These are phyloP conservation scores for Raphicerus campestris DNA, from an alignment of 2,113 vertebrate genomes.

Conservation along the genomic window DNA sequence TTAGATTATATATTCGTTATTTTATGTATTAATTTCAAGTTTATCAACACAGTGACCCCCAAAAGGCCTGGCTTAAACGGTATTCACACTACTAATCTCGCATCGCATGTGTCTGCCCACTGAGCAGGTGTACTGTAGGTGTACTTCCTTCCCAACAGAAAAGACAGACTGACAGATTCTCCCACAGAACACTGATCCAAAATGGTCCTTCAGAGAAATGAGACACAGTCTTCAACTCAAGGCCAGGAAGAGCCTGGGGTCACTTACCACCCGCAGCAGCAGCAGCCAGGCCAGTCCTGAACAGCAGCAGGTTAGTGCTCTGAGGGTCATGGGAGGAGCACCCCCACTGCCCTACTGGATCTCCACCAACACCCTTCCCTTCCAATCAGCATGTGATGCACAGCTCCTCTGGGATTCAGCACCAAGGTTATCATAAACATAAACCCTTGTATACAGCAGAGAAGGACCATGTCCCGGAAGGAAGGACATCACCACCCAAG, in stretches of 20 bases:
- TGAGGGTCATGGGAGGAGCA: not conserved
- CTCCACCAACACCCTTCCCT: not conserved
- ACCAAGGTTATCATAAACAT: not conserved
- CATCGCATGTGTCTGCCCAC: not conserved
- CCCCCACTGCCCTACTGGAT: accelerated
- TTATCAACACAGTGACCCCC: not conserved
- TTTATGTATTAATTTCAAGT: constrained; percentile 14
- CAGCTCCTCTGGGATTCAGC: not conserved
- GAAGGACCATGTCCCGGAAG: not conserved
- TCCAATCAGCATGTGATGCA: not conserved
- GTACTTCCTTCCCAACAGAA: not conserved
- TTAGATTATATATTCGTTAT: not conserved
- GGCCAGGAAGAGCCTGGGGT: not conserved
- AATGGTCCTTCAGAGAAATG: not conserved
- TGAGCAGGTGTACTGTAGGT: not conserved
- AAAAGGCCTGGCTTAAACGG: not conserved
- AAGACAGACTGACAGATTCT: not conserved
- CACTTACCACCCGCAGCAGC: no score
- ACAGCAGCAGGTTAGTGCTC: not conserved
- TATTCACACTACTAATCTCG: not conserved
- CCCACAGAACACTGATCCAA: not conserved
- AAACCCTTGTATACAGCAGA: not conserved
- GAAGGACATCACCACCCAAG: not conserved
- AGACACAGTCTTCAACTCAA: not conserved
- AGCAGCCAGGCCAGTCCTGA: not conserved